A percentile compares a stretch with the other conserved stretches of the same genome.
These are phyloP conservation scores for Netelia virgata DNA, from an alignment of 2,888 invertebrate genomes.

Conservation along the genomic window DNA sequence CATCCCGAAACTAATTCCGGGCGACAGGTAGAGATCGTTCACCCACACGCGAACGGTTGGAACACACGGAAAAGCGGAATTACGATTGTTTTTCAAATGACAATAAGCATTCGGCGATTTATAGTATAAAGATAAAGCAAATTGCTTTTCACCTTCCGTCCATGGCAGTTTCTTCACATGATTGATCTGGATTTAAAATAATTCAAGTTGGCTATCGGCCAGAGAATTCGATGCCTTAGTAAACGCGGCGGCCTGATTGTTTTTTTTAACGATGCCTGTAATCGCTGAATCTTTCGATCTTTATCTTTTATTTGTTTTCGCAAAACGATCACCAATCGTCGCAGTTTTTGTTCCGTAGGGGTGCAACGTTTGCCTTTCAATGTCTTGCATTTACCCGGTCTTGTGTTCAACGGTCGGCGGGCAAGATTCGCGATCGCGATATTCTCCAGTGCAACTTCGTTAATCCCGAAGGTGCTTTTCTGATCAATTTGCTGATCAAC, in stretches of 20 bases:
- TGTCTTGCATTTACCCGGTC: too few relatives aligned
- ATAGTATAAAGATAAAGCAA: slow-evolving; percentile 75
- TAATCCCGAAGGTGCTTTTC: too few relatives aligned
- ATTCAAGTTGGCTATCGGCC: slow-evolving; percentile 31
- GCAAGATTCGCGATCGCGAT: too few relatives aligned
- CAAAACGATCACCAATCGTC: too few relatives aligned
- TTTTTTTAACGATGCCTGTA: too few relatives aligned
- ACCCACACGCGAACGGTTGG: slow-evolving; percentile 73
- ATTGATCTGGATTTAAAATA: slow-evolving; percentile 68
- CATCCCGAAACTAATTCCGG: slow-evolving; percentile 70
- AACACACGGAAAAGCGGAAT: slow-evolving; percentile 73
- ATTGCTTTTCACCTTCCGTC: slow-evolving; percentile 72
- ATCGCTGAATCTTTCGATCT: too few relatives aligned
- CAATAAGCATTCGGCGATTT: slow-evolving; percentile 76
- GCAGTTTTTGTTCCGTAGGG: too few relatives aligned
- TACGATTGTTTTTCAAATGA: slow-evolving; percentile 68
- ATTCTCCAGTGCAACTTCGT: too few relatives aligned
- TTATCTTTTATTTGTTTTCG: too few relatives aligned
- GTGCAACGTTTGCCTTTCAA: too few relatives aligned
- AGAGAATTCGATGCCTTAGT: not conserved
- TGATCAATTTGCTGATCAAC: too few relatives aligned
- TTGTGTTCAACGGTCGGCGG: too few relatives aligned
- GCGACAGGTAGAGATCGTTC: slow-evolving; percentile 69
- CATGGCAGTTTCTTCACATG: slow-evolving; percentile 69
- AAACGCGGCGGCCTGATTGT: not conserved